Evolutionary conservation across 1,140 invertebrate species (phyloP).

Genomic region (Plodia interpunctella): DNA sequence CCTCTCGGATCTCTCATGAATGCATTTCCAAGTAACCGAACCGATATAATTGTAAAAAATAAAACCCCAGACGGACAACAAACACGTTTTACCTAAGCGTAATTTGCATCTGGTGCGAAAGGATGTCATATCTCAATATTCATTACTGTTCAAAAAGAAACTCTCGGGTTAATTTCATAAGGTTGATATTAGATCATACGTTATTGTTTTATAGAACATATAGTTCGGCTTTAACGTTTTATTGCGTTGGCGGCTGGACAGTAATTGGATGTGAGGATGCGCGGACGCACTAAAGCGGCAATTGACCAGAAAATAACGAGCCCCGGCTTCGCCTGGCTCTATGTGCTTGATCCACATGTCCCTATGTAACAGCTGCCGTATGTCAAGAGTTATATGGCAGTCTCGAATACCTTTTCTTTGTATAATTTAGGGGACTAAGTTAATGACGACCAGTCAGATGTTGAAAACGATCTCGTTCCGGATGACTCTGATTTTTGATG

Average conservation of each 20-base stretch:
- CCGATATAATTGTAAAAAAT: slow-evolving; percentile 75
- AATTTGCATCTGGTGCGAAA: slow-evolving; percentile 58
- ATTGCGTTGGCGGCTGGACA: slow-evolving; percentile 69
- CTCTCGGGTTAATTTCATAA: slow-evolving; percentile 11
- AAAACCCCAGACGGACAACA: slow-evolving; percentile 67
- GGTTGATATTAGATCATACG: slow-evolving; percentile 17
- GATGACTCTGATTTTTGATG: too few species aligned
- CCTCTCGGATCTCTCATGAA: slow-evolving; percentile 65
- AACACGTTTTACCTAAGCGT: slow-evolving; percentile 73
- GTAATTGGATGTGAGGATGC: slow-evolving; percentile 75
- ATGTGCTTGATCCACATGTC: slow-evolving; percentile 45
- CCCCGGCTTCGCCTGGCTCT: slow-evolving; percentile 34
- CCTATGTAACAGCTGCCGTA: slow-evolving; percentile 58
- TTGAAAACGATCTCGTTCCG: neutral
- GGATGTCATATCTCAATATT: slow-evolving; percentile 18
- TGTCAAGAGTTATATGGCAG: slow-evolving; percentile 44
- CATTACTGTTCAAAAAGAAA: slow-evolving; percentile 11
- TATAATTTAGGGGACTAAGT: slow-evolving; percentile 15
- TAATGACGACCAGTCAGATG: slow-evolving; percentile 10
- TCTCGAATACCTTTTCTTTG: slow-evolving; percentile 52
- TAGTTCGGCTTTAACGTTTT: slow-evolving; percentile 39
- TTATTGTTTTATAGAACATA: slow-evolving; percentile 29
- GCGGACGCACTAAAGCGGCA: slow-evolving; percentile 72
- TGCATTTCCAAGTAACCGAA: slow-evolving; percentile 73
- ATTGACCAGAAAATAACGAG: slow-evolving; percentile 77